phyloP scores from a whole-genome alignment of 2,888 invertebrate species.

The Hymenopus coronatus region DNA sequence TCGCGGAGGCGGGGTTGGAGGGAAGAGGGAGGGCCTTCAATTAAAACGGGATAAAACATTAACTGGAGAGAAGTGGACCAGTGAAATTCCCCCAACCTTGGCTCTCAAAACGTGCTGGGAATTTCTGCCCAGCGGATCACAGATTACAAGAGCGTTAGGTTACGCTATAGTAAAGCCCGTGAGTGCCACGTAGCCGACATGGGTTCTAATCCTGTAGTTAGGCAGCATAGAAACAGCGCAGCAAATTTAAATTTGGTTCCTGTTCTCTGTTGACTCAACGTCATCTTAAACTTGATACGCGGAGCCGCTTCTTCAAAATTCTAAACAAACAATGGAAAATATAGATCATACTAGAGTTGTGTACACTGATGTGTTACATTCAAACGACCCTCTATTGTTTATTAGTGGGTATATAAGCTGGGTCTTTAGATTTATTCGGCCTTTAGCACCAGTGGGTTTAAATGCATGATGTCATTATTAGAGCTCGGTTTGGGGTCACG shows the following conservation, averaged over 20 bases:
- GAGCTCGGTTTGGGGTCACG: too few relatives aligned
- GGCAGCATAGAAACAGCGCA: background rate
- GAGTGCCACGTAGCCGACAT: background rate
- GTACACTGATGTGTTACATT: too few relatives aligned
- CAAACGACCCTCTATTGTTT: too few relatives aligned
- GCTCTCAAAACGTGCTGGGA: background rate
- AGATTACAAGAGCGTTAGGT: background rate
- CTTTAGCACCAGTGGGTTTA: too few relatives aligned
- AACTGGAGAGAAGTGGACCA: background rate
- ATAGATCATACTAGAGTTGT: too few relatives aligned
- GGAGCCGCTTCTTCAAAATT: too few relatives aligned
- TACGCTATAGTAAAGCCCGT: background rate
- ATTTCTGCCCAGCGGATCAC: background rate
- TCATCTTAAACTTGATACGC: too few relatives aligned
- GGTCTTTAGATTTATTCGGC: too few relatives aligned
- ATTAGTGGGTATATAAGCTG: too few relatives aligned
- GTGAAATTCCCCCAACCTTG: background rate
- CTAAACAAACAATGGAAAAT: too few relatives aligned
- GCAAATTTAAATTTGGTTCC: background rate
- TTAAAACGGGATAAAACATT: slow-evolving; percentile 12
- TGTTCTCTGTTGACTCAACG: too few relatives aligned
- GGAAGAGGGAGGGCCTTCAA: background rate
- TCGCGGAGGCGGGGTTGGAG: background rate
- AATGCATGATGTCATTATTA: too few relatives aligned
- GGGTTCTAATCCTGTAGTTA: background rate